A percentile compares a stretch with the other conserved stretches of the same genome.
Evolutionary conservation across 2,113 vertebrate genomes (phyloP).

Genomic region (Brachypodius melanocephalos): DNA sequence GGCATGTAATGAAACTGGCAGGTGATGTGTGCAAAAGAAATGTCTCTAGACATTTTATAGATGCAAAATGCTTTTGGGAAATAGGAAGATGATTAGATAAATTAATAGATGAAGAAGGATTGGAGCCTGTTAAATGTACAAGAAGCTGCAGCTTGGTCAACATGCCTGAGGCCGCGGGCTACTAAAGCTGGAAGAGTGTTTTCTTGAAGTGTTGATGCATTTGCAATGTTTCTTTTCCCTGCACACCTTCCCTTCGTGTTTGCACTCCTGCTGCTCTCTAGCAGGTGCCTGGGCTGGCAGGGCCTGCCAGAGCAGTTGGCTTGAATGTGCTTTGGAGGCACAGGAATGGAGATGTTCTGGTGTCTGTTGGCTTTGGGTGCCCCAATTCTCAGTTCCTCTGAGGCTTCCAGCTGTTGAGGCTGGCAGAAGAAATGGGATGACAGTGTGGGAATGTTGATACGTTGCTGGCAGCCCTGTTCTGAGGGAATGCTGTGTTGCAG

Average conservation of each 20-base stretch:
- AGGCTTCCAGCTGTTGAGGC: background rate
- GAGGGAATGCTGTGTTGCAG: conserved; percentile 46
- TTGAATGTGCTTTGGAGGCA: background rate
- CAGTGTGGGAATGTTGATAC: fast-evolving
- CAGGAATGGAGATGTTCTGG: background rate
- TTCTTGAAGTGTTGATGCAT: background rate
- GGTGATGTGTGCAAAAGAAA: fast-evolving
- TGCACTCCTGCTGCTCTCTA: background rate
- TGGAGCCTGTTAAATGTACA: background rate
- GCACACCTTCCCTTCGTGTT: too few relatives aligned
- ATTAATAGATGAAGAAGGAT: background rate
- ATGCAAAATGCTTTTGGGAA: background rate
- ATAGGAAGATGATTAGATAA: background rate
- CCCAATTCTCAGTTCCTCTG: background rate
- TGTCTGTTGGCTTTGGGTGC: background rate
- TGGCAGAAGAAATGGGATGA: background rate
- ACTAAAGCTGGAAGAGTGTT: background rate
- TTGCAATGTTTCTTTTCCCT: background rate
- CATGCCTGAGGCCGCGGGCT: background rate
- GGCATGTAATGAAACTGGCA: background rate
- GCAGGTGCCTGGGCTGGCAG: background rate
- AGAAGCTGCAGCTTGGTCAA: background rate
- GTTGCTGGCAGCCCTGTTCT: background rate
- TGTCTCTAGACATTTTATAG: background rate
- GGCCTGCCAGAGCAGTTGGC: background rate